Evolutionary conservation across 2,888 invertebrate species (phyloP), one percentile per base, ranked within the genome.

Genomic region (Leptarthrus brevirostris): DNA sequence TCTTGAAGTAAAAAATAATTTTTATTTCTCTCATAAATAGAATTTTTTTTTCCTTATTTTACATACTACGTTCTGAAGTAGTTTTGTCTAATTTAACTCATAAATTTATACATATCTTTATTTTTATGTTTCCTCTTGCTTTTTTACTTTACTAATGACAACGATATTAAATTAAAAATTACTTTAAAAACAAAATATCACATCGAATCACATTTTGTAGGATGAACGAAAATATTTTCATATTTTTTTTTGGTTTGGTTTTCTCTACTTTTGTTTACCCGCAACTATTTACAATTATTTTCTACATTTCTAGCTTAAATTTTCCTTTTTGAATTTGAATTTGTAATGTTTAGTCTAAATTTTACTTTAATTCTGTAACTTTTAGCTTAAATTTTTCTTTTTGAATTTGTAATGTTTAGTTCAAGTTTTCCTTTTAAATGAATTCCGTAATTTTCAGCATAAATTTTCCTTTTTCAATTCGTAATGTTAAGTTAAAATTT

Each of bases 181-280:
- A 52, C 22, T 49, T 49, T 66, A 47, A 44, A 69, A 69, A 69
- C 69, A 69, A 49, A 69, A 69, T 69, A 69, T 69, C 69, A 69
- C 69, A 69, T 69, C 52, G 34, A 69, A 69, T 69, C 69, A 69
- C 69, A 69, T 69, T 52, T 69, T 49, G 69, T 69, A 69, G 69
- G 30, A 34, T 69, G 36, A 69, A 69, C 52, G n/a, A 49, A 30
- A 69, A 52, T 52, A 34, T 69, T 34, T 52, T 52, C 26, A 26
- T 69, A 22, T 49, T 14, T 47, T 47, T 12, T n/a, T n/a, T n/a
- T n/a, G n/a, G 36, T 47, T 47, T 14, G n/a, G 14, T 14, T 47
- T 47, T 47, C 3, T 6, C 16, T 12, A 47, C 12, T 47, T 14
- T 5, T n/a, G 14, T 5, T 5, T 47, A n/a, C n/a, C 5, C 5